Conservation (phyloP, 2,797 vertebrate genomes). For the Distichodus sexfasciatus region DNA sequence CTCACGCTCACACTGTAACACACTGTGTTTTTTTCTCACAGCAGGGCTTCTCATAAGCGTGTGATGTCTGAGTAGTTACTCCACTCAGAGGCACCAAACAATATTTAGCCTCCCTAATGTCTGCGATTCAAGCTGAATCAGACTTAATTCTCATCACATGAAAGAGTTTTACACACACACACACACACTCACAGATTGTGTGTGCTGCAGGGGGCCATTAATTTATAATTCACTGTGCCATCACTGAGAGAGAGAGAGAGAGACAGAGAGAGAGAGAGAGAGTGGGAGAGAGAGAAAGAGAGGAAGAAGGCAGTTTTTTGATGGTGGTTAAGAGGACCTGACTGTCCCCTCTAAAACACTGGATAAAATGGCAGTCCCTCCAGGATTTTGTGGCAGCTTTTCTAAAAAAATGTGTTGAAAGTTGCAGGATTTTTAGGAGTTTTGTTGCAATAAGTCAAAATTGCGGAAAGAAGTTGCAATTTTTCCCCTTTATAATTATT, state of each 20-base stretch:
- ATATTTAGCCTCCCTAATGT: constrained; percentile 4
- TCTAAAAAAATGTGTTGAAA: too few species aligned
- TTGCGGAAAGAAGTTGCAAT: too few species aligned
- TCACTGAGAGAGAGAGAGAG: constrained; percentile 6
- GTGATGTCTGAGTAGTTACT: background rate
- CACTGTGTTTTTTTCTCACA: too few species aligned
- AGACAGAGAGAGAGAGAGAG: background rate
- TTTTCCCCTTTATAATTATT: too few species aligned
- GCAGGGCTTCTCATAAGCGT: too few species aligned
- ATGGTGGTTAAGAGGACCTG: too few species aligned
- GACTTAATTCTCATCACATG: constrained; percentile 4
- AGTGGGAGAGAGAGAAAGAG: background rate
- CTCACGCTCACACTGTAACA: constrained; percentile 10
- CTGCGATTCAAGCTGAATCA: constrained; percentile 38
- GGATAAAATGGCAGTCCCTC: too few species aligned
- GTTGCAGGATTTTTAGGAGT: too few species aligned
- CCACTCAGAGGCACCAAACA: background rate
- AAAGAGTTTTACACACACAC: background rate
- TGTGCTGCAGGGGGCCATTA: constrained; percentile 36
- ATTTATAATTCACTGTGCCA: constrained; percentile 27
- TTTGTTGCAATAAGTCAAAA: too few species aligned
- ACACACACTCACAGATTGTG: constrained; percentile 18
- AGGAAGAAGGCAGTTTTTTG: too few species aligned
- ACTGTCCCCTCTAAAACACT: too few species aligned
- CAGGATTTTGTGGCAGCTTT: too few species aligned